A percentile compares a stretch with the other conserved stretches of the same genome.
These are phyloP conservation scores for Galerucella calmariensis DNA, from an alignment of 2,888 invertebrate genomes.

Conservation along the genomic window DNA sequence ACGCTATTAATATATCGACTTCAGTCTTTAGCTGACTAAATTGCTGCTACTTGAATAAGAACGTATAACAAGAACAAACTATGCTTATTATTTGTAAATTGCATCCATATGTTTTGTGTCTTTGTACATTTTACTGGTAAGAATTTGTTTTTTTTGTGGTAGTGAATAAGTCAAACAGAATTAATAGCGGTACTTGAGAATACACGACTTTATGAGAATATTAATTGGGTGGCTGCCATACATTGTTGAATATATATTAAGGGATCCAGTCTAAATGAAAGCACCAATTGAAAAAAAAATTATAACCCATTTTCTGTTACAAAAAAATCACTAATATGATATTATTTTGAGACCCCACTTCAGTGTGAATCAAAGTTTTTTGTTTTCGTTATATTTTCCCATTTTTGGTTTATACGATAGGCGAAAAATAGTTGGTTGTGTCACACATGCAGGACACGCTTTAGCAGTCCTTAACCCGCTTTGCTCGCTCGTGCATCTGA, in stretches of 20 bases:
- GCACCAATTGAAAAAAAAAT: background rate
- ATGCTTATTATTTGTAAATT: constrained; percentile 8
- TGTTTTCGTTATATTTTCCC: no score
- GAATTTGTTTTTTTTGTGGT: background rate
- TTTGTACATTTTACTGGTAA: background rate
- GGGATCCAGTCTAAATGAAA: background rate
- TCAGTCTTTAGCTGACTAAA: constrained; percentile 1
- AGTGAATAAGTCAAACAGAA: background rate
- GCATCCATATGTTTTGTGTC: constrained; percentile 1
- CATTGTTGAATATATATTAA: background rate
- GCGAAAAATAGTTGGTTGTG: no score
- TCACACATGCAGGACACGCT: no score
- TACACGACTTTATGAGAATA: background rate
- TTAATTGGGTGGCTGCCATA: background rate
- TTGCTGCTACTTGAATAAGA: constrained; percentile 10
- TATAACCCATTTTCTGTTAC: no score
- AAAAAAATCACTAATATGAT: no score
- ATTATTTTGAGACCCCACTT: no score
- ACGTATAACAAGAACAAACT: background rate
- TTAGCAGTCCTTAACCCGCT: no score
- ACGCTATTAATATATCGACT: constrained; percentile 11
- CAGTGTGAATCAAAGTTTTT: no score
- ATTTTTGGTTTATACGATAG: no score
- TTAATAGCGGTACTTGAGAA: background rate
- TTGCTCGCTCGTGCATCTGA: no score